A percentile compares a stretch with the other conserved stretches of the same genome.
phyloP scores from a whole-genome alignment of 2,797 vertebrate genomes.

The Cryptoprocta ferox region DNA sequence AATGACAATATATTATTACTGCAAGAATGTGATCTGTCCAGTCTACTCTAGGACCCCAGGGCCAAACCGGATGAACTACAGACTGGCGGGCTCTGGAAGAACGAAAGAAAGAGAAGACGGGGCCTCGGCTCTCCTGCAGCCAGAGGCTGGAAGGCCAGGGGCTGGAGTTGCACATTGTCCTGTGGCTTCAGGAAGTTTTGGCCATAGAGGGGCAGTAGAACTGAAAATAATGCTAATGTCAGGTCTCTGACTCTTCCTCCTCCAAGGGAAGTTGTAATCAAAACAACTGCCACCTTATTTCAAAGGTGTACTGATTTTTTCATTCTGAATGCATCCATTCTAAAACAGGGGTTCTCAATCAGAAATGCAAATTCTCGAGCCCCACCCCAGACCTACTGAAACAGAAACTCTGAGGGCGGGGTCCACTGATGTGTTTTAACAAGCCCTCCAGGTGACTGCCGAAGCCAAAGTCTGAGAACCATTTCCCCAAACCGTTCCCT shows the following conservation, averaged over 20 bases:
- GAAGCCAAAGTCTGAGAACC: not conserved
- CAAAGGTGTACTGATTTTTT: not conserved
- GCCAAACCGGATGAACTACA: not conserved
- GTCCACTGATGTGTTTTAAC: not conserved
- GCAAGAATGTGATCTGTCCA: not conserved
- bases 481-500: not conserved
- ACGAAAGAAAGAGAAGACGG: not conserved
- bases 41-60: not conserved
- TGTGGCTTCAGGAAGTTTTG: not conserved
- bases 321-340: not conserved
- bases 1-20: slow-evolving; percentile 30
- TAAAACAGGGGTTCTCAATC: not conserved
- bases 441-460: not conserved
- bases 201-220: not conserved
- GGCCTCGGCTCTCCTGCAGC: not conserved
- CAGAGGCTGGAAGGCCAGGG: not conserved
- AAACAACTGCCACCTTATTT: not conserved
- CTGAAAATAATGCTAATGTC: not conserved
- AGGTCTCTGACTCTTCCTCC: not conserved
- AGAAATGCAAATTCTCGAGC: slow-evolving; percentile 35
- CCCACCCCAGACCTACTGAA: not conserved
- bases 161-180: not conserved
- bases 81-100: not conserved
- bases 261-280: not conserved
- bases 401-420: slow-evolving; percentile 30